Evolutionary conservation across 2,113 vertebrate genomes (phyloP).

Genomic region (Pristiophorus japonicus): DNA sequence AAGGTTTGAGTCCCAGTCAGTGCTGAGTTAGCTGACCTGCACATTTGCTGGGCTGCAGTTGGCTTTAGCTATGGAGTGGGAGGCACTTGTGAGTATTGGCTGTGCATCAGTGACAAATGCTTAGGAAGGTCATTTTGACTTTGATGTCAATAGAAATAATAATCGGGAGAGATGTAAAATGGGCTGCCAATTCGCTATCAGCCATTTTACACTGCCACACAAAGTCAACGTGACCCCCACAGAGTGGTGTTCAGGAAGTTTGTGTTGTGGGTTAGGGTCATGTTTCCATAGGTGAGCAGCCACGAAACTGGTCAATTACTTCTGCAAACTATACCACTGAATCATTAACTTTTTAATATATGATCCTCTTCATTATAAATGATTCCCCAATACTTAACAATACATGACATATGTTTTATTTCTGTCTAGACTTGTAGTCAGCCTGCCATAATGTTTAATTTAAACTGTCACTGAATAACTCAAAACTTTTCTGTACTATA

Average conservation of each 20-base stretch:
- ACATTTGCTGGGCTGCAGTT: neutral
- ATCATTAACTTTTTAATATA: neutral
- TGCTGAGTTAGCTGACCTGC: neutral
- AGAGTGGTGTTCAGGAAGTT: neutral
- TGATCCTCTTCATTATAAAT: neutral
- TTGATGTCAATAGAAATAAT: neutral
- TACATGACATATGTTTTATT: neutral
- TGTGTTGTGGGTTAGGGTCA: neutral
- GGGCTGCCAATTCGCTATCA: neutral
- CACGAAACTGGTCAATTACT: neutral
- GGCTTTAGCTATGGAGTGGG: neutral
- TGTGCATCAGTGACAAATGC: neutral
- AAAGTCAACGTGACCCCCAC: neutral
- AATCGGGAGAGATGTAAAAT: neutral
- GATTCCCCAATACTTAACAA: neutral
- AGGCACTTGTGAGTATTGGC: neutral
- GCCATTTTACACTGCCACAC: neutral
- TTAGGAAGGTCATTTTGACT: neutral
- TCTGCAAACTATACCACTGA: neutral
- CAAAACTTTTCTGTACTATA: neutral
- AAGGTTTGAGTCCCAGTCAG: neutral
- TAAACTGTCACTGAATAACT: neutral
- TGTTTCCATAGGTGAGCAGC: neutral
- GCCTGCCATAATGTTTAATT: neutral
- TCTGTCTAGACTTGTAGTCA: neutral